Base-by-base conservation (phyloP, 2,797 vertebrate species). In the Ctenosaura bakeri region DNA sequence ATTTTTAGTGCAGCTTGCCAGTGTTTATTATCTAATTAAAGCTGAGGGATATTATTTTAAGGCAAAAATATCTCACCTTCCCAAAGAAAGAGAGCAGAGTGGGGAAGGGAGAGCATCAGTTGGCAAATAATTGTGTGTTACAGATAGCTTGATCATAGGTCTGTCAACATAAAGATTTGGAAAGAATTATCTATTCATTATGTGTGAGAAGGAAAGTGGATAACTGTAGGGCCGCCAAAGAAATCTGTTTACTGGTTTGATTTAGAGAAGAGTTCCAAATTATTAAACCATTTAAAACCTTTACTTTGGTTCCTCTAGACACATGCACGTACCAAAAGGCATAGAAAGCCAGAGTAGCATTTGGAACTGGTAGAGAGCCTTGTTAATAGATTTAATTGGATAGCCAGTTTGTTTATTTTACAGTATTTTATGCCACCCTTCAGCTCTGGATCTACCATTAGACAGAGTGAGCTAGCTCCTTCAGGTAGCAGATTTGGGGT, bases 1-100 rank as follows among this genome's bases (percentile, higher is more conserved):
- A n/a, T n/a, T n/a, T 66, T 95, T 96, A 94, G 89, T 69, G 78
- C 84, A 89, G 71, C 56, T 74, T 87, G 87, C 95, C 56, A 76
- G 24, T 64, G 32, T 26, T 88, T 81, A n/a, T 71, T 20, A 46
- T 42, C 10, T n/a, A n/a, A 50, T 83, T 83, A 73, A 73, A 46
- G 6, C 46, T 56, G n/a, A 54, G 2, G 9, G n/a, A 16, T 71
- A 69, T 32, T 73, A 52, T 83, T 78, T 35, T 76, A 86, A 76
- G n/a, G n/a, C 22, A 13, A 13, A 52, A 16, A 52, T 38, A 35
- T 66, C 18, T 18, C 26, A 66, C 8, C 24, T 83, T 42, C 46
- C 2, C 26, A 84, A 84, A n/a, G 29, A 69, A 38, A 84, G 42
- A 50, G 9, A 42, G 18, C 16, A 18, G 16, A 6, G 73, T 35